These are phyloP conservation scores for Lasius fuliginosus DNA, from an alignment of 2,888 invertebrate genomes.

Conservation along the genomic window DNA sequence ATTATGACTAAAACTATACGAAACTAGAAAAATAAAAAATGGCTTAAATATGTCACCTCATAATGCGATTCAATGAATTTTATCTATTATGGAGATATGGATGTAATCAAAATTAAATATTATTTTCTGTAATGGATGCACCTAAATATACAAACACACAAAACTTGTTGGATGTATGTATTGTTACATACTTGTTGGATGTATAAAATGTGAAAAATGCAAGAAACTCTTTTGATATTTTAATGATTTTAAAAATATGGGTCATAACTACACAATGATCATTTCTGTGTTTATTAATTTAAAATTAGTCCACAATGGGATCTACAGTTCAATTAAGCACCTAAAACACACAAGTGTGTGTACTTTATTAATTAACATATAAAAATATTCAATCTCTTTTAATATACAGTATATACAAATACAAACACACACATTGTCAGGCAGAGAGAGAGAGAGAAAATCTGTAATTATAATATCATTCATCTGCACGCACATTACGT, in stretches of 20 bases:
- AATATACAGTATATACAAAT: constrained; percentile 7
- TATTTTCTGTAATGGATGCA: neutral
- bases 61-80: neutral
- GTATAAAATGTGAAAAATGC: neutral
- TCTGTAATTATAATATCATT: neutral
- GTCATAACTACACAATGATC: neutral
- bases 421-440: neutral
- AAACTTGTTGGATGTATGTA: neutral
- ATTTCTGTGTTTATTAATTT: neutral
- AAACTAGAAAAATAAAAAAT: neutral
- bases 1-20: neutral
- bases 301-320: neutral
- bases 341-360: neutral
- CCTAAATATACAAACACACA: neutral
- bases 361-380: constrained; percentile 46
- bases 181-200: neutral
- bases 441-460: neutral
- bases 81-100: neutral
- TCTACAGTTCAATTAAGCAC: constrained; percentile 1
- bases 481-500: constrained; percentile 53
- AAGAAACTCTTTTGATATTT: neutral
- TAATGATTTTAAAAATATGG: constrained; percentile 13
- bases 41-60: neutral
- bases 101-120: constrained; percentile 4
- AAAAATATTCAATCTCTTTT: constrained; percentile 64